Base-by-base conservation (phyloP, 2,113 vertebrate genomes). In the Salvelinus fontinalis region DNA sequence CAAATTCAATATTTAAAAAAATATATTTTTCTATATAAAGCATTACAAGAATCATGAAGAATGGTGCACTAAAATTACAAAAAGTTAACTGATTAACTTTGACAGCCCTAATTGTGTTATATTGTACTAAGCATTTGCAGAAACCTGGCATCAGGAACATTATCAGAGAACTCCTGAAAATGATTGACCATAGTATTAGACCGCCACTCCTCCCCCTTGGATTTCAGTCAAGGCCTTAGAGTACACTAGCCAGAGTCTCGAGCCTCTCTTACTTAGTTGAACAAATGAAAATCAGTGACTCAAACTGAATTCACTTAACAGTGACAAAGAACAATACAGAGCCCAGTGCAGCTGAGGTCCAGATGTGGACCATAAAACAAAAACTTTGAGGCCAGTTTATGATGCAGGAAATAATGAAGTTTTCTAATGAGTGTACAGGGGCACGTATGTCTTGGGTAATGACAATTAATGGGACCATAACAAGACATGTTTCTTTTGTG, bases 321-420 rank as follows among this genome's bases (percentile, higher is more conserved):
- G 39, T 62, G 69, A 71, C 75, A 73, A 6, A 54, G 64, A 67
- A 65, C 64, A 71, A 64, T 79, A 72, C 31, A 7, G 34, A 59
- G 31, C 31, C 1, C 59, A 62, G 44, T 59, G 20, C 78, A 84
- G 79, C 74, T 77, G 68, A 83, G 26, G 71, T 6, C 67, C 77
- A 81, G 71, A 86, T 88, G 75, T 73, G 64, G 27, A 67, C 22
- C 57, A 60, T 60, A 69, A 74, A 73, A 71, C 26, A 77, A 76
- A 60, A 66, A 13, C 29, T 74, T 24, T 69, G 26, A 67, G 74
- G 29, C 67, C 27, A 70, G 39, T 66, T 70, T 67, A 68, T 71
- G 68, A 51, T 76, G 65, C 67, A 77, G 78, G 79, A 84, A 74
- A 85, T 82, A 69, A 70, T 81, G 44, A 34, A 51, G 51, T 70